These are phyloP conservation scores for Danio aesculapii DNA, from an alignment of 2,797 vertebrate species.

Conservation along the genomic window DNA sequence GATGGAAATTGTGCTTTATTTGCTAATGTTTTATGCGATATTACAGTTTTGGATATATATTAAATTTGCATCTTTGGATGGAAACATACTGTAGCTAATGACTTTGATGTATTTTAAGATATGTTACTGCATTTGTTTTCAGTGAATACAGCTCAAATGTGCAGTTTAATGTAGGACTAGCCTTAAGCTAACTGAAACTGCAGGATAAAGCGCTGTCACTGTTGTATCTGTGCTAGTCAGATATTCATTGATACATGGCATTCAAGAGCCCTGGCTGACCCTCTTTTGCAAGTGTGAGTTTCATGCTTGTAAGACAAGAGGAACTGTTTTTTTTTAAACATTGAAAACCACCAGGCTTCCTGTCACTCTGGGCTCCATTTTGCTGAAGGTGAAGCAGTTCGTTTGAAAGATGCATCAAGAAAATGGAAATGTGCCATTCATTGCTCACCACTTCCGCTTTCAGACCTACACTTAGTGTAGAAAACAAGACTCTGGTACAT, in stretches of 20 bases:
- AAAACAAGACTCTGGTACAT: constrained; percentile 1
- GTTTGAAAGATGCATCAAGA: constrained; percentile 37
- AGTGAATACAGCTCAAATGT: too few relatives aligned
- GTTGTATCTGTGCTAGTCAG: too few relatives aligned
- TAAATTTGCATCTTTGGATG: too few relatives aligned
- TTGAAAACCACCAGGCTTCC: constrained; percentile 58
- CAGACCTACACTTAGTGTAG: neutral
- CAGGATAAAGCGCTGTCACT: too few relatives aligned
- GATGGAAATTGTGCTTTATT: too few relatives aligned
- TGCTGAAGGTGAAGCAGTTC: constrained; percentile 35
- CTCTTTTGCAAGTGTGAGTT: neutral
- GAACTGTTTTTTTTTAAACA: constrained; percentile 42
- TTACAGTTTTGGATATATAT: too few relatives aligned
- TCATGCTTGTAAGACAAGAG: constrained; percentile 41
- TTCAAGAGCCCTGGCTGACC: neutral
- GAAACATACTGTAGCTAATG: too few relatives aligned
- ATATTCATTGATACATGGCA: neutral
- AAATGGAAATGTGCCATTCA: constrained; percentile 35
- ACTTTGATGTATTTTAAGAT: too few relatives aligned
- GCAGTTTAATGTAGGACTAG: too few relatives aligned
- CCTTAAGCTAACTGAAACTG: too few relatives aligned
- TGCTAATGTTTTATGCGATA: too few relatives aligned
- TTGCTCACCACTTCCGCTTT: constrained; percentile 37
- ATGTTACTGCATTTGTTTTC: too few relatives aligned
- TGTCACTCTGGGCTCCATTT: constrained; percentile 41